phyloP scores from a whole-genome alignment of 2,113 vertebrate species.

The Coreoperca whiteheadi region DNA sequence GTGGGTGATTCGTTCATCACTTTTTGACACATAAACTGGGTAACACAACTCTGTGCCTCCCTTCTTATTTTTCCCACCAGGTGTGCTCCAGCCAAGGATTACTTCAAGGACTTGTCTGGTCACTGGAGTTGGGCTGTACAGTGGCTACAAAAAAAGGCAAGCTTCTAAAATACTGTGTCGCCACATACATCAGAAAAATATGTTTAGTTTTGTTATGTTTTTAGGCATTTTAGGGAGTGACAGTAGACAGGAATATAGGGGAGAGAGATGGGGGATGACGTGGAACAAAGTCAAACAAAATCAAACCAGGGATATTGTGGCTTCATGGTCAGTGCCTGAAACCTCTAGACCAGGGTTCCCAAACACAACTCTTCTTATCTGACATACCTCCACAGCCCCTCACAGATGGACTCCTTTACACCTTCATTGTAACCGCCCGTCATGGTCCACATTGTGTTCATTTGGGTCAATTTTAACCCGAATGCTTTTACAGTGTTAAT shows the following conservation, averaged over 20 bases:
- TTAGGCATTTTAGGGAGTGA: background rate
- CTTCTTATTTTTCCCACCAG: slow-evolving; percentile 76
- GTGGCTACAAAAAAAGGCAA: slow-evolving; percentile 97
- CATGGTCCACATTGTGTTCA: no score
- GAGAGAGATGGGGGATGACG: no score
- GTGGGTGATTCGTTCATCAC: background rate
- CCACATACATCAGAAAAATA: background rate
- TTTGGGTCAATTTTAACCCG: no score
- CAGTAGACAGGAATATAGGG: background rate
- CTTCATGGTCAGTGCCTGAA: background rate
- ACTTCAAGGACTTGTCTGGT: slow-evolving; percentile 98
- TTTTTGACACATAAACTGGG: background rate
- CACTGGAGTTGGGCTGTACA: slow-evolving; percentile 99
- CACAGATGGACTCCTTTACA: background rate
- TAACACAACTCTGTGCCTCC: slow-evolving; percentile 2
- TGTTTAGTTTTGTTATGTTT: background rate
- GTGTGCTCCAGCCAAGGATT: slow-evolving; percentile 96
- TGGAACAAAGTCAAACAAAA: no score
- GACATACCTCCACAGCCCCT: background rate
- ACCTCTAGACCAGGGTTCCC: background rate
- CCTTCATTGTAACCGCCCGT: background rate
- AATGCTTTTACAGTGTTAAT: no score
- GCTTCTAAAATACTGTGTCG: slow-evolving; percentile 7
- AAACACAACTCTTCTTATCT: no score
- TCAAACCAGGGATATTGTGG: background rate